These are phyloP conservation scores for Drosophila sp. DNA, from an alignment of 1,140 invertebrate species.

Conservation along the genomic window DNA sequence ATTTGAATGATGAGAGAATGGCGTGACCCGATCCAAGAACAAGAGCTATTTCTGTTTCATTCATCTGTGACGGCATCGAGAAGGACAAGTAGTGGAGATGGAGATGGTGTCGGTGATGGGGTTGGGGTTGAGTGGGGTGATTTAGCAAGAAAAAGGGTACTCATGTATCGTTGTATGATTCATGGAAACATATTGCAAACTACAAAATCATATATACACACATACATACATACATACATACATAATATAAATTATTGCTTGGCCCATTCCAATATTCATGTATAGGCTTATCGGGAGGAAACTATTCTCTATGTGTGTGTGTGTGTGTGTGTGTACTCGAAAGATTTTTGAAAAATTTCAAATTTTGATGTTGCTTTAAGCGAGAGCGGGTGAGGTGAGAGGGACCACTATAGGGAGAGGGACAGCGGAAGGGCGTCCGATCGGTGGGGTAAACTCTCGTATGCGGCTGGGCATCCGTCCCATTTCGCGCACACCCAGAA, in stretches of 20 bases:
- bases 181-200: constrained; percentile 4
- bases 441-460: too few species aligned
- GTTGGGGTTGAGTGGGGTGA: background rate
- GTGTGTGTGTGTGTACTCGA: background rate
- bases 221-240: background rate
- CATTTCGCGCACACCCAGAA: background rate
- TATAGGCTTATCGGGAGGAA: constrained; percentile 1
- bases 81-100: background rate
- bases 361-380: background rate
- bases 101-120: background rate
- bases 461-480: background rate
- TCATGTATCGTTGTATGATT: constrained; percentile 14
- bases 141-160: background rate
- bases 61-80: constrained; percentile 19
- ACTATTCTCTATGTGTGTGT: constrained; percentile 1
- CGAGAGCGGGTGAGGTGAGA: background rate
- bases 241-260: background rate
- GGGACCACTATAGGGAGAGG: background rate
- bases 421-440: too few species aligned
- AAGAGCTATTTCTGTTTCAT: constrained; percentile 9
- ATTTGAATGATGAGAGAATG: constrained; percentile 40
- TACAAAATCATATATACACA: background rate
- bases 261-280: background rate
- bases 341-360: constrained; percentile 11
- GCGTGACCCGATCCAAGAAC: constrained; percentile 28